Percentiles rank a stretch among this genome's conserved stretches.
Conservation (phyloP, 2,113 vertebrate species). For the human (Homo sapiens) region GRCh38 chr3:64437001-64437500, state of each 20-base stretch:
- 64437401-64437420: not conserved
- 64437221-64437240: not conserved
- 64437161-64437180: not conserved
- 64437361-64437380: slow-evolving; percentile 17
- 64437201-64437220: not conserved
- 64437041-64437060: not conserved
- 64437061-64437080: not conserved
- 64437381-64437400: slow-evolving; percentile 15
- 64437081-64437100: not conserved
- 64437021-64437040: not conserved
- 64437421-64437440: not conserved
- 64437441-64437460: not conserved
- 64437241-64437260: slow-evolving; percentile 29
- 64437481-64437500: not conserved
- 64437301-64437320: not conserved
- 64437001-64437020: not conserved
- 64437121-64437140: not conserved
- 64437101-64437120: not conserved
- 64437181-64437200: not conserved
- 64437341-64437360: slow-evolving; percentile 32
- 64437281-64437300: not conserved
- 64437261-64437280: not conserved
- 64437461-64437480: not conserved
- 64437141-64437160: not conserved
- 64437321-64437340: slow-evolving; percentile 23